Evolutionary conservation across 2,888 invertebrate species (phyloP), one percentile per base, ranked within the genome.

Genomic region (Dasypolia templi): DNA sequence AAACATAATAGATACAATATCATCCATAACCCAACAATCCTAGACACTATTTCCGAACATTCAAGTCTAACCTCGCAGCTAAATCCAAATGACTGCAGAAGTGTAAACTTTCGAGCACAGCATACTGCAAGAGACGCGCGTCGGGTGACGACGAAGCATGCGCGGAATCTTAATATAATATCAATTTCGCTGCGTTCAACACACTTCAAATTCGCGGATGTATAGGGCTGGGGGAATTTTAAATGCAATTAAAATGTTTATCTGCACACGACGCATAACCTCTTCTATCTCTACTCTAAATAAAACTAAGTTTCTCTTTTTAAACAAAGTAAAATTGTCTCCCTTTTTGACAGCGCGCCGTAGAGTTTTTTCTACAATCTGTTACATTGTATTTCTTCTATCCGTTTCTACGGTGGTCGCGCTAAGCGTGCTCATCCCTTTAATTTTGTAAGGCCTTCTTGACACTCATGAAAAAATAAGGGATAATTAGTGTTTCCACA

Each of bases 101-200:
- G 42, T 26, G 17, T 58, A 66, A 29, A 63, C 39, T 63, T 64
- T 51, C 55, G 68, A 67, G 71, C 14, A 63, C n/a, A 61, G 56
- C 35, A 35, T 29, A 65, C 39, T 32, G 49, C 71, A 66, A 35
- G 56, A 82, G 86, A 82, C 77, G 81, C 79, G 84, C 69, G 86
- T 87, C 86, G 86, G 84, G 76, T 87, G 87, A 81, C 87, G 80
- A 62, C 82, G 81, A 86, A 86, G 90, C 90, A 91, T 89, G 91
- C 88, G 79, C 71, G 83, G 93, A 92, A 92, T 92, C 85, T 89
- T 84, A 90, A 92, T 91, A 89, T 86, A 80, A 84, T 82, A 82
- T 82, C 79, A 80, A 86, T 81, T 84, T 84, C 76, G 77, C 83
- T 85, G 87, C 86, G 75, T 82, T 83, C 75, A 79, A 86, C 78